Evolutionary conservation across 2,113 vertebrate genomes (phyloP).

Genomic region (Rhinogobius similis): DNA sequence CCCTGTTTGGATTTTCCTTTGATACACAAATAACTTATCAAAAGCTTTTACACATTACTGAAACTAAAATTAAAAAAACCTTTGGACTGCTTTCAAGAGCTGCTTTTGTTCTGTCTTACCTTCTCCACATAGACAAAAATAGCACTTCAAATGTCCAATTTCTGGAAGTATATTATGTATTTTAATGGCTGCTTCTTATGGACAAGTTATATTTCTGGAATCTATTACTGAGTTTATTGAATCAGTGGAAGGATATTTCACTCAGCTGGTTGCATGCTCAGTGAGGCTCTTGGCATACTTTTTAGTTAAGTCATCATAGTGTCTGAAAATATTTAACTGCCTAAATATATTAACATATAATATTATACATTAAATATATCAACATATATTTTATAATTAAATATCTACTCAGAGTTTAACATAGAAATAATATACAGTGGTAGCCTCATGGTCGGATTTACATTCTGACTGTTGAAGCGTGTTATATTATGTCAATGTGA

Average conservation of each 20-base stretch:
- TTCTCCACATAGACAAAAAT: neutral
- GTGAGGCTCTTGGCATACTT: slow-evolving; percentile 35
- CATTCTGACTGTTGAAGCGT: slow-evolving; percentile 43
- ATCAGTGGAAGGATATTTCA: slow-evolving; percentile 23
- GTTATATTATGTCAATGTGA: slow-evolving; percentile 57
- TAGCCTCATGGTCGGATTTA: slow-evolving; percentile 15
- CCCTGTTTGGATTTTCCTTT: slow-evolving; percentile 1
- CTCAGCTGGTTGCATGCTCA: slow-evolving; percentile 17
- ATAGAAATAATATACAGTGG: neutral
- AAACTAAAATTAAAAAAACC: slow-evolving; percentile 12
- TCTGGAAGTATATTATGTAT: neutral
- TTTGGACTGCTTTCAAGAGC: neutral
- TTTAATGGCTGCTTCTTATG: neutral
- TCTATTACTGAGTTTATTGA: slow-evolving; percentile 12
- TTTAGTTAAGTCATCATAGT: slow-evolving; percentile 49
- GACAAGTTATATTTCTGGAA: slow-evolving; percentile 9
- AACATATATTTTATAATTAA: neutral
- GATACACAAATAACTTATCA: slow-evolving; percentile 6
- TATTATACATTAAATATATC: too few species aligned
- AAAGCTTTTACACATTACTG: neutral
- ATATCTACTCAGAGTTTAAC: neutral
- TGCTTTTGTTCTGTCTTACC: neutral
- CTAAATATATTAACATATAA: too few species aligned
- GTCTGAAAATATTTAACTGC: slow-evolving; percentile 1
- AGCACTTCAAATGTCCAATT: neutral